These are phyloP conservation scores for Triops cancriformis DNA, from an alignment of 1,140 invertebrate genomes.

Conservation along the genomic window DNA sequence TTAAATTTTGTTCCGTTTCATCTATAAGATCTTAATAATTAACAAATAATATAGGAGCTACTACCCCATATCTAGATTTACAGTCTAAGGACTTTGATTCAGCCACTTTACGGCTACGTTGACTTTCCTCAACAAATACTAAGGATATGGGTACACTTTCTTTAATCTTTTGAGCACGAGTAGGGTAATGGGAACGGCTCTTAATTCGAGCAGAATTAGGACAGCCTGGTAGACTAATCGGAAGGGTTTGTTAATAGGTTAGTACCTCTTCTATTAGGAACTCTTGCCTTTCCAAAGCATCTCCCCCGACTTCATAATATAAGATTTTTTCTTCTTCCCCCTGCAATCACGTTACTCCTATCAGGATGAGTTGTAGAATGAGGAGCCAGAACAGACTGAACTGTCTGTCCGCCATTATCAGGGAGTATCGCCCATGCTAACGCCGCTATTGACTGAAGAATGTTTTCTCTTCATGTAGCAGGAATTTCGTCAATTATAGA, in stretches of 20 bases:
- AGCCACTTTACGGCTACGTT: slow-evolving; percentile 36
- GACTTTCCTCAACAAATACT: slow-evolving; percentile 59
- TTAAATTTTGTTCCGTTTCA: too few relatives aligned
- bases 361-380: slow-evolving; percentile 48
- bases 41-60: too few relatives aligned
- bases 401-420: slow-evolving; percentile 57
- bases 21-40: too few relatives aligned
- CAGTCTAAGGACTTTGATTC: too few relatives aligned
- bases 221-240: slow-evolving; percentile 49
- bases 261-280: slow-evolving; percentile 58
- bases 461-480: slow-evolving; percentile 57
- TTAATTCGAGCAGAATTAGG: slow-evolving; percentile 61
- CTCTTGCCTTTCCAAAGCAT: slow-evolving; percentile 62
- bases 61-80: too few relatives aligned
- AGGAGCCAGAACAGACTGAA: slow-evolving; percentile 54
- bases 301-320: slow-evolving; percentile 70
- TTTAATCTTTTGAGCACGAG: slow-evolving; percentile 59
- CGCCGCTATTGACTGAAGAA: slow-evolving; percentile 55
- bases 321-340: slow-evolving; percentile 61
- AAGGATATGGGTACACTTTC: slow-evolving; percentile 68
- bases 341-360: slow-evolving; percentile 51
- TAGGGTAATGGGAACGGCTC: slow-evolving; percentile 52
- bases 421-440: slow-evolving; percentile 43
- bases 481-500: slow-evolving; percentile 58
- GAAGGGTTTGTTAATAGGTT: slow-evolving; percentile 67